Percentiles rank a stretch among this genome's conserved stretches.
phyloP scores from a whole-genome alignment of 1,140 invertebrate species.

The Palaemon carinicauda region DNA sequence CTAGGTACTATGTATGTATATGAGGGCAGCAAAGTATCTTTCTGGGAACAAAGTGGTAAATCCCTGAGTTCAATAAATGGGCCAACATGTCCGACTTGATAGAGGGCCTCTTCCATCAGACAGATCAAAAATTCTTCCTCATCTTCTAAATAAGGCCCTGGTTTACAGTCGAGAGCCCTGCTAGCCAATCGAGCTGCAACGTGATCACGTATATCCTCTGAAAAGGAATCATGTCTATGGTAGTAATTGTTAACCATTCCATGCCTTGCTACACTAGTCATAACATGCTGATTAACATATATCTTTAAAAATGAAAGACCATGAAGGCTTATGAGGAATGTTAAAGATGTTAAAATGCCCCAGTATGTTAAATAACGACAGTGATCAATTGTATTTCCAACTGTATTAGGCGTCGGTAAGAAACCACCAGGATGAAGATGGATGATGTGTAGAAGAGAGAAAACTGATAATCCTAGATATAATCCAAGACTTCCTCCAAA shows the following conservation, averaged over 20 bases:
- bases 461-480: constrained; percentile 26
- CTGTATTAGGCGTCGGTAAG: background rate
- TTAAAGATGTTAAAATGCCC: no score
- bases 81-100: constrained; percentile 11
- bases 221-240: background rate
- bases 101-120: background rate
- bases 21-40: background rate
- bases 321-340: no score
- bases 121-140: constrained; percentile 7
- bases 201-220: background rate
- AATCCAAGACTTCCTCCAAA: constrained; percentile 33
- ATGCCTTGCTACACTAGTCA: background rate
- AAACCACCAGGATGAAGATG: background rate
- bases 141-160: background rate
- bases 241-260: background rate
- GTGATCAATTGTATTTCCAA: background rate
- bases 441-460: background rate
- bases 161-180: constrained; percentile 27
- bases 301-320: no score
- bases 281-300: background rate
- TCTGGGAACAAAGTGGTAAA: background rate
- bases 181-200: constrained; percentile 33
- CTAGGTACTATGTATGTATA: constrained; percentile 21
- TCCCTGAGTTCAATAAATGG: constrained; percentile 31
- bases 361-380: no score